Percentiles rank a stretch among this genome's conserved stretches.
phyloP scores from a whole-genome alignment of 2,113 vertebrate species.

The Boleophthalmus pectinirostris region DNA sequence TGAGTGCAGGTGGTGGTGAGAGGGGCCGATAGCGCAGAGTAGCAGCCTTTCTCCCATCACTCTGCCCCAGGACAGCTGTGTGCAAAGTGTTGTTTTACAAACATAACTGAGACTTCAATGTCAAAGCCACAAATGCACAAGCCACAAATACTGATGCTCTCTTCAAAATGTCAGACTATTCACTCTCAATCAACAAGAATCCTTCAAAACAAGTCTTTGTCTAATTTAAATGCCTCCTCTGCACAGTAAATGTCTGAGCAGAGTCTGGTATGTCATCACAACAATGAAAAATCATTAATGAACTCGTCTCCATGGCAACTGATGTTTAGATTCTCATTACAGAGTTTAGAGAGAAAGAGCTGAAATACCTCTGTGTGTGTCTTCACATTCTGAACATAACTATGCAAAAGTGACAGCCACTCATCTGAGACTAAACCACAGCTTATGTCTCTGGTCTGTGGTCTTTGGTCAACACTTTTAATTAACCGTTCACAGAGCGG shows the following conservation, averaged over 20 bases:
- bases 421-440: constrained; percentile 17
- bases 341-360: not conserved
- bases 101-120: too few relatives aligned
- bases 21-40: too few relatives aligned
- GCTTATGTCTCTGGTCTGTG: not conserved
- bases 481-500: constrained; percentile 8
- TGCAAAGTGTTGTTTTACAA: too few relatives aligned
- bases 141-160: not conserved
- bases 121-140: too few relatives aligned
- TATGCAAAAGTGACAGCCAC: not conserved
- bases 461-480: constrained; percentile 18
- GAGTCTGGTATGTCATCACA: not conserved
- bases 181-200: not conserved
- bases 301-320: not conserved
- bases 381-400: not conserved
- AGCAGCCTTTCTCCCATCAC: too few relatives aligned
- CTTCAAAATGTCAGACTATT: not conserved
- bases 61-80: too few relatives aligned
- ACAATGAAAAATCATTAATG: not conserved
- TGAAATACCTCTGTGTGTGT: not conserved
- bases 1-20: too few relatives aligned
- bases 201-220: not conserved
- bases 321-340: not conserved
- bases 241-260: not conserved
- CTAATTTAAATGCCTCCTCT: not conserved